phyloP scores from a whole-genome alignment of 2,888 invertebrate species.

The Exephanes ischioxanthus region DNA sequence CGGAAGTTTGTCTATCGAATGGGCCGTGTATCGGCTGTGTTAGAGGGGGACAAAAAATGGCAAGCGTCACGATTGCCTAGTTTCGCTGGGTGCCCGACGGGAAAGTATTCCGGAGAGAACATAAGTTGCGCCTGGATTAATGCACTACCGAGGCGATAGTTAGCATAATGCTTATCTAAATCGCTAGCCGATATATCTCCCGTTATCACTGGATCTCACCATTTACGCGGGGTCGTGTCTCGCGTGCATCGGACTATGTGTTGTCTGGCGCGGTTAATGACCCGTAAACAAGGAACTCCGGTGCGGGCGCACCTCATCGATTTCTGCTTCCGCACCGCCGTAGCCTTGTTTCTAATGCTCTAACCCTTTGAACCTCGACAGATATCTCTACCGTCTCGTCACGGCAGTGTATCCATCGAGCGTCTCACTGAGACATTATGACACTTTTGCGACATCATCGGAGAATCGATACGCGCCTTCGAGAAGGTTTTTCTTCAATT shows the following conservation, averaged over 20 bases:
- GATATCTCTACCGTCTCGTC: not conserved
- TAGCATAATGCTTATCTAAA: slow-evolving; percentile 11
- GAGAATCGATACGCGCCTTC: not conserved
- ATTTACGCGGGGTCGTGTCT: slow-evolving; percentile 4
- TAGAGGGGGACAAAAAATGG: not conserved
- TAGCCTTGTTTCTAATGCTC: not conserved
- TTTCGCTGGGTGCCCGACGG: not conserved
- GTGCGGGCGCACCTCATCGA: not conserved
- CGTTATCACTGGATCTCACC: not conserved
- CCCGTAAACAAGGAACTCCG: not conserved
- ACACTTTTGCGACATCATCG: not conserved
- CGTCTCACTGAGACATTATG: not conserved
- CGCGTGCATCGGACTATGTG: slow-evolving; percentile 1
- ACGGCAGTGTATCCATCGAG: not conserved
- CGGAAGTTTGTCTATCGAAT: not conserved
- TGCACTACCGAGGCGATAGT: slow-evolving; percentile 4
- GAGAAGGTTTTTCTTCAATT: not conserved
- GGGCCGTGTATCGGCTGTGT: not conserved
- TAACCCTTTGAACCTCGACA: not conserved
- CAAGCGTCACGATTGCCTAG: not conserved
- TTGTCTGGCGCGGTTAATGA: slow-evolving; percentile 10
- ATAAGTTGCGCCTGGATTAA: not conserved
- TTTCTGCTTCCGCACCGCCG: not conserved
- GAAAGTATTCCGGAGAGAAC: slow-evolving; percentile 1
- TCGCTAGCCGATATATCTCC: not conserved